Conservation (phyloP, 2,888 invertebrate genomes). For the Phrixothrix hirtus region DNA sequence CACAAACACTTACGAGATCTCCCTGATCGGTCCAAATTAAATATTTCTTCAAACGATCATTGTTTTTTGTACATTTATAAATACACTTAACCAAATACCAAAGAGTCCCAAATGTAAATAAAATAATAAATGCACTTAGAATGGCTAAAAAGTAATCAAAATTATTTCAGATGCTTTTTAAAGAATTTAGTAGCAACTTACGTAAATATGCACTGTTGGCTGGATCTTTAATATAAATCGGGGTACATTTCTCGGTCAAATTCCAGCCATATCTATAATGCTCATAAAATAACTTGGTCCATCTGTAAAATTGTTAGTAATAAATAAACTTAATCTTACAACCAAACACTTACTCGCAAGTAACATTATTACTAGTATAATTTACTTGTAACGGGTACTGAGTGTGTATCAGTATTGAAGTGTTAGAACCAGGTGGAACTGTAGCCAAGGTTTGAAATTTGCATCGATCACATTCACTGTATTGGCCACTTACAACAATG, state of each 20-base stretch:
- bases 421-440: conserved; percentile 38
- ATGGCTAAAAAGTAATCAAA: conserved; percentile 48
- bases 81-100: conserved; percentile 58
- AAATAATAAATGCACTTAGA: conserved; percentile 53
- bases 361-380: conserved; percentile 36
- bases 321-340: background rate
- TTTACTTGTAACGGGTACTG: conserved; percentile 48
- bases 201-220: conserved; percentile 56
- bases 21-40: conserved; percentile 42
- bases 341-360: conserved; percentile 44
- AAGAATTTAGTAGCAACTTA: conserved; percentile 39
- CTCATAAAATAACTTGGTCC: conserved; percentile 48
- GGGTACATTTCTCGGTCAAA: conserved; percentile 45
- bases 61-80: conserved; percentile 48
- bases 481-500: conserved; percentile 49
- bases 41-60: conserved; percentile 34
- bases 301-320: conserved; percentile 40
- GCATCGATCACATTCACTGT: conserved; percentile 53
- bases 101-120: conserved; percentile 54
- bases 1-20: conserved; percentile 46
- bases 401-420: conserved; percentile 50
- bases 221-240: conserved; percentile 50
- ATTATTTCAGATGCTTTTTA: background rate
- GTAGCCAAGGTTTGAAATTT: conserved; percentile 46
- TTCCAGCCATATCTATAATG: conserved; percentile 56